A percentile compares a stretch with the other conserved stretches of the same genome.
Conservation (phyloP, 2,888 invertebrate species). For the Leucophenga maculata region DNA sequence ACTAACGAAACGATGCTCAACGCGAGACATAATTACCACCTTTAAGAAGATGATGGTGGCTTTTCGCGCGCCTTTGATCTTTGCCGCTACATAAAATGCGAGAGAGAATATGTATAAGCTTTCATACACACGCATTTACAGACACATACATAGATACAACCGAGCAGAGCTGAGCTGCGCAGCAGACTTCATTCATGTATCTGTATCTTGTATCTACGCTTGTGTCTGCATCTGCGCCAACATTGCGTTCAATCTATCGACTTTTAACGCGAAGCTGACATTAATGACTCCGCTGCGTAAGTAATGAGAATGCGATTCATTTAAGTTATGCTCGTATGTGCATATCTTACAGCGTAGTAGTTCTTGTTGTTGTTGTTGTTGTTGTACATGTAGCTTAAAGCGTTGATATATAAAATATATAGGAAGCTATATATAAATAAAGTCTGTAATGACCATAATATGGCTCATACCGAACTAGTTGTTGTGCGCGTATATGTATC, state of each 20-base stretch:
- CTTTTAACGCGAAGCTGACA: constrained; percentile 72
- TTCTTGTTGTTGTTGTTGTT: constrained; percentile 13
- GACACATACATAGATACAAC: constrained; percentile 22
- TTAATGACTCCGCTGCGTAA: constrained; percentile 65
- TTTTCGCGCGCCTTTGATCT: constrained; percentile 69
- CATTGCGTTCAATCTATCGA: constrained; percentile 68
- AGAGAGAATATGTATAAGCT: not conserved
- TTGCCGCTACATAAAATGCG: constrained; percentile 53
- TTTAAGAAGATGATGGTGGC: constrained; percentile 70
- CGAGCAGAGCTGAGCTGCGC: too few relatives aligned
- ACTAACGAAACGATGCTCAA: constrained; percentile 38
- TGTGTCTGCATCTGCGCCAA: constrained; percentile 29
- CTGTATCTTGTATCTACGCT: constrained; percentile 26
- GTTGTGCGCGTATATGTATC: not conserved
- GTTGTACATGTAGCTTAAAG: constrained; percentile 3
- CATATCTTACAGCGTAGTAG: constrained; percentile 6
- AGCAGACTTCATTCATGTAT: constrained; percentile 1
- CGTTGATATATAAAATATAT: not conserved
- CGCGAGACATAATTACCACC: constrained; percentile 70
- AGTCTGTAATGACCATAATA: constrained; percentile 31
- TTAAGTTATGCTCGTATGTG: constrained; percentile 29
- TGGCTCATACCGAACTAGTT: too few relatives aligned
- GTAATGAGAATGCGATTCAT: constrained; percentile 68
- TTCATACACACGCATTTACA: not conserved
- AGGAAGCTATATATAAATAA: constrained; percentile 47